Conservation (phyloP, 2,797 vertebrate species). For the Amniataba percoides region DNA sequence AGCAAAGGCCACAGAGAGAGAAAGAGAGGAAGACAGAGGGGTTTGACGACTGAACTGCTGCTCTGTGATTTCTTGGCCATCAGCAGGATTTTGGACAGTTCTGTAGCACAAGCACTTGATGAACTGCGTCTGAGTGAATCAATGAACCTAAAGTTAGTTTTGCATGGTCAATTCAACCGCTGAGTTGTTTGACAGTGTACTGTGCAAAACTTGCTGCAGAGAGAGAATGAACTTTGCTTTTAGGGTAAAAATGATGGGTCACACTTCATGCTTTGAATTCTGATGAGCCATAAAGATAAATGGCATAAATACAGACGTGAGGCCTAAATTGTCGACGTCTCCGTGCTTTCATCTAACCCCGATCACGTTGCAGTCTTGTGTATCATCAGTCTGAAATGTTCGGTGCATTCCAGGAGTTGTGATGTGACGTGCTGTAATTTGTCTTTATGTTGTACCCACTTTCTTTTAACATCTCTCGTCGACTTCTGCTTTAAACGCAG, state of each 20-base stretch:
- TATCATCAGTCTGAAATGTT: conserved; percentile 19
- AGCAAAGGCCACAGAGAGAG: conserved; percentile 36
- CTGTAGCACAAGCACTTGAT: neutral
- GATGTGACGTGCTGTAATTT: conserved; percentile 15
- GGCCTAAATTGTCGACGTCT: neutral
- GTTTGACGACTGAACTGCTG: conserved; percentile 27
- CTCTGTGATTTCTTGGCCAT: neutral
- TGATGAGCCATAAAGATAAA: neutral
- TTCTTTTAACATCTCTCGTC: neutral
- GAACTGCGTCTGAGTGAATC: neutral
- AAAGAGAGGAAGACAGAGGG: conserved; percentile 24
- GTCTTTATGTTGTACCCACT: conserved; percentile 8
- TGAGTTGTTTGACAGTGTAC: neutral
- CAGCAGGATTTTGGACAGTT: neutral
- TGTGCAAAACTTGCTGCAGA: neutral
- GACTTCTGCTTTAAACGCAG: neutral
- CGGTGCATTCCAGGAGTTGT: conserved; percentile 32
- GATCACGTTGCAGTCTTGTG: neutral
- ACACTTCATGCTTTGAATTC: neutral
- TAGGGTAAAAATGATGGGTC: neutral
- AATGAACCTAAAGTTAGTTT: neutral
- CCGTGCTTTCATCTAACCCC: neutral
- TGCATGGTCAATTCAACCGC: neutral
- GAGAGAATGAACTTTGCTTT: neutral
- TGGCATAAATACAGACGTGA: no score